These are phyloP conservation scores for Empis livida DNA, from an alignment of 2,888 invertebrate species.

Conservation along the genomic window DNA sequence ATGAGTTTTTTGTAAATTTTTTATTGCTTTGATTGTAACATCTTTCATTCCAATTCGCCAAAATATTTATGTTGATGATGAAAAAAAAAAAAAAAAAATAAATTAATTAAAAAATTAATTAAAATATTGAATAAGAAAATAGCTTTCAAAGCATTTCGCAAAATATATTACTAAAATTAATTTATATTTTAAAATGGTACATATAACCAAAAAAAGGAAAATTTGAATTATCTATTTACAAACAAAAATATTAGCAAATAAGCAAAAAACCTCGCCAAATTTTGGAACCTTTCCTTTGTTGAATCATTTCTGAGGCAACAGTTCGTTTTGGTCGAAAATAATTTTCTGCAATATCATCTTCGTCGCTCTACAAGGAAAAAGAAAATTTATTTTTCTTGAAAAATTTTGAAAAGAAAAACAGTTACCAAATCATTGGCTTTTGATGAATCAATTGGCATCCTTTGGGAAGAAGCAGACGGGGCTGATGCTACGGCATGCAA, in stretches of 20 bases:
- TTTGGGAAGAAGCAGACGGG: too few relatives aligned
- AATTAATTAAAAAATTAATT: too few relatives aligned
- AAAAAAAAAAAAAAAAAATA: not conserved
- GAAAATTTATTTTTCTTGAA: conserved; percentile 37
- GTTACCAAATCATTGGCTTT: too few relatives aligned
- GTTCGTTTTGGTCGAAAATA: conserved; percentile 60
- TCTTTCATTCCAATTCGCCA: not conserved
- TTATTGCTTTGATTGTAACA: not conserved
- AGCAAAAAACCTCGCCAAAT: conserved; percentile 38
- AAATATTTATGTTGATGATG: not conserved
- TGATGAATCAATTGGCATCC: too few relatives aligned
- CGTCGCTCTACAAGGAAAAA: conserved; percentile 38
- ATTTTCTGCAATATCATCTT: conserved; percentile 51
- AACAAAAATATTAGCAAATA: not conserved
- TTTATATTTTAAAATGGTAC: not conserved
- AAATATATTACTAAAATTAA: too few relatives aligned
- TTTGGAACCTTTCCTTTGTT: conserved; percentile 40
- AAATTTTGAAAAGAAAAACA: conserved; percentile 3
- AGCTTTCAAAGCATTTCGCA: too few relatives aligned
- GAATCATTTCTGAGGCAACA: conserved; percentile 40
- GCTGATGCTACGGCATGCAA: too few relatives aligned
- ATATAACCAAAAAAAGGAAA: too few relatives aligned
- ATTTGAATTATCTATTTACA: too few relatives aligned
- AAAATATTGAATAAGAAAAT: too few relatives aligned
- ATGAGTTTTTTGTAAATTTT: not conserved